Evolutionary conservation across 2,113 vertebrate species (phyloP), one percentile per base, ranked within the genome.

Genomic region (Aplodontia rufa): DNA sequence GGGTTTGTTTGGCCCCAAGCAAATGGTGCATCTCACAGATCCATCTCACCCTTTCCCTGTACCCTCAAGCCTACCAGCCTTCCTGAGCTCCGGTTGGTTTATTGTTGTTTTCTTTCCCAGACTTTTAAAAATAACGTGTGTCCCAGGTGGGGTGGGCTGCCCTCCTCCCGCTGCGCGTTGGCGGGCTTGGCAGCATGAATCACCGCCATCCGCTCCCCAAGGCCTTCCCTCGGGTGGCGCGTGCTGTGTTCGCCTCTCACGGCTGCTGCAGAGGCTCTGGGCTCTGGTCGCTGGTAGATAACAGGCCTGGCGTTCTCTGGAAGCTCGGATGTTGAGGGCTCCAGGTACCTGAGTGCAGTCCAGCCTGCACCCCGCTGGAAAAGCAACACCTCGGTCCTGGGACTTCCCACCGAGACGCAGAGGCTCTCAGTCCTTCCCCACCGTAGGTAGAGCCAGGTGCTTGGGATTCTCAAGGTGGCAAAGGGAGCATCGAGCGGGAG

Each of bases 71-170:
- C 42, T 2, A 0, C 92, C 47, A n/a, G 53, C 84, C 84, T 19
- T 81, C 94, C 20, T 8, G 8, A 71, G 69, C 72, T 20, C 0
- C 0, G n/a, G 37, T 58, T 96, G 81, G 95, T 96, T 93, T 95
- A 94, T 93, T 90, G 62, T 85, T 95, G 81, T 96, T 96, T 96
- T 88, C 85, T 53, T 97, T 93, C 74, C 53, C 45, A 30, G 85
- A 81, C 92, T 90, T 95, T 94, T 79, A 96, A 90, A 96, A 96
- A 96, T 82, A 93, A 58, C 69, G 47, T 81, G 84, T 85, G 93
- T 96, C 95, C 84, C 66, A 8, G 85, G 35, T 37, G 0, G 24
- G 64, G 87, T 1, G 62, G 30, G 28, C 5, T 5, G n/a, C 35
- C n/a, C 8, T 26, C 58, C 32, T 58, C 84, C 19, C 37, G 13